Evolutionary conservation across 2,797 vertebrate genomes (phyloP), one percentile per base, ranked within the genome.

Genomic region (Epinephelus awoara): DNA sequence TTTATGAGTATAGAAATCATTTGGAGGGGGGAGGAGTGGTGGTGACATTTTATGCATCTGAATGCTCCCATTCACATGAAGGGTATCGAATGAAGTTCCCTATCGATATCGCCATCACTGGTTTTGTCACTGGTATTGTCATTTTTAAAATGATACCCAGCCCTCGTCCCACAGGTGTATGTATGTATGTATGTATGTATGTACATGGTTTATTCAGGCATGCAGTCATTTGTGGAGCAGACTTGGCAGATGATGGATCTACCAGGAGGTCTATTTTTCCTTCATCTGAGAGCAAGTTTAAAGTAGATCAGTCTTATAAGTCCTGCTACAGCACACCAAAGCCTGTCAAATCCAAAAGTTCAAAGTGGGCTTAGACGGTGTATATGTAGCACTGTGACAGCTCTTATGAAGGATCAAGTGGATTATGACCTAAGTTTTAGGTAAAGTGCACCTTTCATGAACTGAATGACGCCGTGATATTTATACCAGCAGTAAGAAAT

Each of bases 291-390:
- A 65, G 52, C 29, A 56, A 64, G 67, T 85, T 82, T 71, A 76
- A 85, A 82, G 67, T 52, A 82, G 67, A 75, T 81, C 75, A 51
- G 74, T 67, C 80, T 68, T 75, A 58, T 73, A 67, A 83, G 75
- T 74, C 75, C 66, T 61, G 18, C 79, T 77, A 79, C 57, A 79
- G 72, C 80, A 58, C 80, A 66, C 72, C 80, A 76, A 87, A 89
- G 69, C 61, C 73, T 64, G 50, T 85, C 75, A 85, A 86, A 88
- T 85, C 76, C 57, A 62, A 66, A 82, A 77, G 77, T 90, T 89
- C 69, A 87, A 86, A 88, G 88, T 66, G 69, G 61, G 75, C 54
- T 87, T 69, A 83, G 58, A 63, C 49, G 34, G 56, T 56, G 25
- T 64, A 40, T 71, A 70, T 79, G 64, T 58, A 75, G 54, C 44